A percentile compares a stretch with the other conserved stretches of the same genome.
These are phyloP conservation scores for Sebastes nivosus DNA, from an alignment of 2,797 vertebrate species.

Conservation along the genomic window DNA sequence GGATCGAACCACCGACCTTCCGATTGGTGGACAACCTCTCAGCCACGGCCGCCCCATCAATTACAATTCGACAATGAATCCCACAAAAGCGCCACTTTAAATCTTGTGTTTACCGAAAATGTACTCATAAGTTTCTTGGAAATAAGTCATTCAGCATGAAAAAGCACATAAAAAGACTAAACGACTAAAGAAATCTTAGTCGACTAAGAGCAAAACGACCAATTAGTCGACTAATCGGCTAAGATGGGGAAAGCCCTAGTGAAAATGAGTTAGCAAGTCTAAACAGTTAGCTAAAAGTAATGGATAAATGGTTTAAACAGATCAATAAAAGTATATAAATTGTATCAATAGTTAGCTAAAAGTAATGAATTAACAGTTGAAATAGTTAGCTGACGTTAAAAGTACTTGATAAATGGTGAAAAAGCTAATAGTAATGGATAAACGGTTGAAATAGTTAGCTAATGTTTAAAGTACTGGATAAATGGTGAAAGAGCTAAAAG, in stretches of 20 bases:
- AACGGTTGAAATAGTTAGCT: background rate
- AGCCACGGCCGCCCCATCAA: too few species aligned
- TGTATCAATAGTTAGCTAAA: background rate
- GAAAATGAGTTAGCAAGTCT: background rate
- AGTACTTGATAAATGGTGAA: background rate
- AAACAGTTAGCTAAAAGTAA: background rate
- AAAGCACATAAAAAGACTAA: too few species aligned
- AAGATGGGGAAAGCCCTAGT: background rate
- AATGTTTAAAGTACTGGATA: background rate
- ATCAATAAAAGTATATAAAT: background rate
- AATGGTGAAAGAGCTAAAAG: background rate
- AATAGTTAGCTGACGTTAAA: background rate
- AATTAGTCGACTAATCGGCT: too few species aligned
- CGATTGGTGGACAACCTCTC: too few species aligned
- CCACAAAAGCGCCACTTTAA: too few species aligned
- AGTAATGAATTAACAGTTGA: background rate
- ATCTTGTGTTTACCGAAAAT: too few species aligned
- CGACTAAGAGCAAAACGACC: too few species aligned
- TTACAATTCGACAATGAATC: too few species aligned
- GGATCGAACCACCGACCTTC: too few species aligned
- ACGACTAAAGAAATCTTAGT: too few species aligned
- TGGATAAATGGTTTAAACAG: background rate
- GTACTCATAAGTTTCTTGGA: too few species aligned
- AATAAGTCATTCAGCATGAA: too few species aligned
- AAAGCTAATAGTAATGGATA: background rate